Conservation (phyloP, 2,888 invertebrate genomes). For the Odontomyia ornata region DNA sequence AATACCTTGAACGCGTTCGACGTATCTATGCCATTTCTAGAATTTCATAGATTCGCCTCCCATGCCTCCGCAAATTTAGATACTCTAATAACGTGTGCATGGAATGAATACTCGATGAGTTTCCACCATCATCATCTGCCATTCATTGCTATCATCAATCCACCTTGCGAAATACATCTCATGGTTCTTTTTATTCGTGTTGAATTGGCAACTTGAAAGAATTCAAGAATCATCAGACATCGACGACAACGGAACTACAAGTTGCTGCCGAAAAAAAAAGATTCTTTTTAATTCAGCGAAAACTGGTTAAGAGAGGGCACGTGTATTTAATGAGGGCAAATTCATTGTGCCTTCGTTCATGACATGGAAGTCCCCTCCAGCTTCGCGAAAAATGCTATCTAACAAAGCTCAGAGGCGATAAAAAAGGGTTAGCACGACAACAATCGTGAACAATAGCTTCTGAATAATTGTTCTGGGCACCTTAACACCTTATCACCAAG, state of each 20-base stretch:
- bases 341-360: constrained; percentile 30
- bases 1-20: too few relatives aligned
- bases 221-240: background rate
- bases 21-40: too few relatives aligned
- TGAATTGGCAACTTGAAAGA: background rate
- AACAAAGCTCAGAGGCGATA: constrained; percentile 7
- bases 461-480: background rate
- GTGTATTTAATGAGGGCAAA: constrained; percentile 34
- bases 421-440: background rate
- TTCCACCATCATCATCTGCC: background rate
- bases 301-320: constrained; percentile 36
- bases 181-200: background rate
- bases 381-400: background rate
- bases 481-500: background rate
- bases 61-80: too few relatives aligned
- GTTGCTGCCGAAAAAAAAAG: background rate
- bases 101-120: background rate
- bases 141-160: background rate
- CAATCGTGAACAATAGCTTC: constrained; percentile 6
- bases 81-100: background rate
- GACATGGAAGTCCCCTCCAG: constrained; percentile 20
- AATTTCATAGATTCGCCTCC: too few relatives aligned
- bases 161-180: background rate
- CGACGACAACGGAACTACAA: background rate
- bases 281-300: background rate